Conservation (phyloP, 2,888 invertebrate genomes). For the Tortricodes alternella region DNA sequence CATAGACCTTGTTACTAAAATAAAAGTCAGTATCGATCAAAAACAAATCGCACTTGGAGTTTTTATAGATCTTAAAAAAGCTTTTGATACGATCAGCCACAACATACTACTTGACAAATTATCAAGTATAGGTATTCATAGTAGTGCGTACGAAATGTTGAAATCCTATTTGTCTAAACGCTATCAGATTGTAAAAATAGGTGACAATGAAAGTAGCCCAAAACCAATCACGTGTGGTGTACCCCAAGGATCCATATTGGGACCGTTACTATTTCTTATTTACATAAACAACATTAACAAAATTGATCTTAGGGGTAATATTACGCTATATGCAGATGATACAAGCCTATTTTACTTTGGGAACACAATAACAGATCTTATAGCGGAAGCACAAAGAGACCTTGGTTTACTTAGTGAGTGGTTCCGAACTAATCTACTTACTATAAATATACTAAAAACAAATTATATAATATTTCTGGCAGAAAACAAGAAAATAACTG, state of each 20-base stretch:
- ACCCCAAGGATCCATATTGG: neutral
- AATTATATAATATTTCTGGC: conserved; percentile 1
- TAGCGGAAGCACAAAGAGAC: conserved; percentile 1
- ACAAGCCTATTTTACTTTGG: too few species aligned
- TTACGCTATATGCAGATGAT: too few species aligned
- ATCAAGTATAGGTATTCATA: neutral
- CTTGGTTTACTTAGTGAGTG: neutral
- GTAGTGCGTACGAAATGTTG: neutral
- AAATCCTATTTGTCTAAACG: neutral
- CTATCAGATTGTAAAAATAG: neutral
- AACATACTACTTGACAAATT: neutral
- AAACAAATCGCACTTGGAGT: neutral
- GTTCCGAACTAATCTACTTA: neutral
- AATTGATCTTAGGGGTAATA: too few species aligned
- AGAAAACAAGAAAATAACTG: neutral
- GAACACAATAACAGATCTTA: neutral
- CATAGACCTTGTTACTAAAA: neutral
- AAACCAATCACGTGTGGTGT: neutral
- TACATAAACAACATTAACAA: too few species aligned
- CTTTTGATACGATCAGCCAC: neutral
- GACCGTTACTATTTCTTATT: too few species aligned
- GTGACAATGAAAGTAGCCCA: neutral
- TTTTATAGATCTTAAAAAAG: too few species aligned
- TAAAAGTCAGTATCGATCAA: neutral
- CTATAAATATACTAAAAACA: too few species aligned